Conservation (phyloP, 2,797 vertebrate species). For the Gallinago stenura region DNA sequence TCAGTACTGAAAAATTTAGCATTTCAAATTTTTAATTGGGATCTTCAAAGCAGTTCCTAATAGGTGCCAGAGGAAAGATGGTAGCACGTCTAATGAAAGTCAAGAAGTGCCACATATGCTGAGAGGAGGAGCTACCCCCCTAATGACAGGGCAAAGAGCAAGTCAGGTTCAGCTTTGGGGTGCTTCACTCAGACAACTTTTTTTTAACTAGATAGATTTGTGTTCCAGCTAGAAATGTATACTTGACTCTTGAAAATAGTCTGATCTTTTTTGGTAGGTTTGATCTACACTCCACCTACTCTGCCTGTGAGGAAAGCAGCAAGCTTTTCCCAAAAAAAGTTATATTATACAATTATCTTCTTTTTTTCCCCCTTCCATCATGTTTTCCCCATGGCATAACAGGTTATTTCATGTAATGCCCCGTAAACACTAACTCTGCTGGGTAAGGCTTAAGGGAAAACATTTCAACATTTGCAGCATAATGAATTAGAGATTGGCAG, state of each 20-base stretch:
- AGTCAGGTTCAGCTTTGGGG: not conserved
- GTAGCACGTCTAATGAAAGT: not conserved
- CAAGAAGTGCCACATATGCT: not conserved
- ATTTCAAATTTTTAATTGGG: not conserved
- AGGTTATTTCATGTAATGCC: conserved; percentile 15
- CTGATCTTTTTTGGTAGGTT: not conserved
- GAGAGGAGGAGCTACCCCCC: not conserved
- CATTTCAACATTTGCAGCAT: not conserved
- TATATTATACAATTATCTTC: not conserved
- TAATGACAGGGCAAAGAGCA: not conserved
- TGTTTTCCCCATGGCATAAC: not conserved
- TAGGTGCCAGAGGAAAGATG: not conserved
- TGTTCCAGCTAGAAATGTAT: not conserved
- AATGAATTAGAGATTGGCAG: conserved; percentile 4
- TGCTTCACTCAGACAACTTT: accelerated
- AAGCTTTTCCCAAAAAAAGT: not conserved
- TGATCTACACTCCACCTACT: not conserved
- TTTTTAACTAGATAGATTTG: not conserved
- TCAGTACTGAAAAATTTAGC: not conserved
- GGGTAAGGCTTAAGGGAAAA: conserved; percentile 13
- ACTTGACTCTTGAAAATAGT: not conserved
- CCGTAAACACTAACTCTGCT: conserved; percentile 23
- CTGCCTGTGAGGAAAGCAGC: not conserved
- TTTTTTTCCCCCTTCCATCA: not conserved
- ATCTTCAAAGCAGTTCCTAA: not conserved